Evolutionary conservation across 2,113 vertebrate genomes (phyloP), one percentile per base, ranked within the genome.

Genomic region (Myiopsitta monachus): DNA sequence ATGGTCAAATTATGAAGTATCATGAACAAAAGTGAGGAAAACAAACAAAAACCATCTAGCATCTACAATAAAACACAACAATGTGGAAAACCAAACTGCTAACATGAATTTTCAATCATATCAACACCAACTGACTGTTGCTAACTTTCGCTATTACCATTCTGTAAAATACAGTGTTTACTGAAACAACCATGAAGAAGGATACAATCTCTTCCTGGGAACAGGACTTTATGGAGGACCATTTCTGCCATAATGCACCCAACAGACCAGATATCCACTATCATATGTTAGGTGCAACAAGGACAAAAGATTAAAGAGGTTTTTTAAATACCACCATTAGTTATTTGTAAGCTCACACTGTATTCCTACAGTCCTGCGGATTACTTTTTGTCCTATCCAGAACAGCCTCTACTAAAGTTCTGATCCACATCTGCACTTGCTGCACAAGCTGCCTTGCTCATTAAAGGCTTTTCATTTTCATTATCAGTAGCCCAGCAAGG

Each of bases 181-280:
- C 73, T 64, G 47, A 81, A 96, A 88, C 14, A 19, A 97, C 88
- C 83, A 7, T 79, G 95, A 98, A 95, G 95, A 97, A 98, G 98
- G 98, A 99, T 98, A 98, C 98, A 98, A 98, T 98, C 98, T 98
- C 98, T 99, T 98, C 98, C 98, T 86, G 98, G 98, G 96, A 99
- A 99, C 98, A 99, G 98, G 97, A 99, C 98, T 97, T 98, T 98
- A 98, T 99, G 98, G 96, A 98, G 98, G 96, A 99, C 98, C 98
- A 98, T 99, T 98, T 99, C 98, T 97, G 98, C 98, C 98, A 98
- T 98, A 97, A 99, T 98, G 97, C 98, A 99, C 97, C 98, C 98
- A 97, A 99, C 98, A 95, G 98, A 99, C 98, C 98, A 99, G 98
- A 98, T 98, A 98, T 99, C 98, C 98, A 99, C 98, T 99, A 98